Percentiles rank a stretch among this genome's conserved stretches.
Conservation (phyloP, 2,797 vertebrate species). For the Ammospiza maritima region DNA sequence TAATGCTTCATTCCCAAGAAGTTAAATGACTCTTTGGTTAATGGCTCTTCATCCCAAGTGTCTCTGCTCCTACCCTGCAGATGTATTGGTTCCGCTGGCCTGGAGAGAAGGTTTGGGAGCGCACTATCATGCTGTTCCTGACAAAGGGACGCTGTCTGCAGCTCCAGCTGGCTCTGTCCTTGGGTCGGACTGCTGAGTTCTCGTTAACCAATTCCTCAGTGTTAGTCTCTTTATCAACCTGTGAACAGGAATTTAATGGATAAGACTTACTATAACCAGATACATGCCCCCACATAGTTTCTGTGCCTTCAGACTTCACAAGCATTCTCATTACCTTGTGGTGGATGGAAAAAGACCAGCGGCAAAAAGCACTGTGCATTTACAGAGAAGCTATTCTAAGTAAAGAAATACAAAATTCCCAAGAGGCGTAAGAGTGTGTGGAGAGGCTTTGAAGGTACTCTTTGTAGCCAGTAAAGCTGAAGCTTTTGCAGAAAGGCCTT, state of each 20-base stretch:
- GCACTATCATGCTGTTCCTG: conserved; percentile 84
- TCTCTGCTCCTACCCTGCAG: conserved; percentile 81
- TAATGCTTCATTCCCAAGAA: not conserved
- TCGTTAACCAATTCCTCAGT: conserved; percentile 70
- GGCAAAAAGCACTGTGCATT: not conserved
- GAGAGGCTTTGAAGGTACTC: not conserved
- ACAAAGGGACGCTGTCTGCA: conserved; percentile 77
- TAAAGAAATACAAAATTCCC: not conserved
- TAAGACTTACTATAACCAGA: not conserved
- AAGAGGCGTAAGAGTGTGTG: not conserved
- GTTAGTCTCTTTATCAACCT: conserved; percentile 87
- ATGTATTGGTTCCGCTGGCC: conserved; percentile 85
- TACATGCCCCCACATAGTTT: not conserved
- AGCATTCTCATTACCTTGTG: not conserved
- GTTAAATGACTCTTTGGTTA: conserved; percentile 33
- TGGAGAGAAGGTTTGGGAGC: conserved; percentile 87
- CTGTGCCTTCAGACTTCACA: not conserved
- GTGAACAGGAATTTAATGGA: not conserved
- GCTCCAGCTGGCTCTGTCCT: conserved; percentile 77
- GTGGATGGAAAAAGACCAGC: not conserved
- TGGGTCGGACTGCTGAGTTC: conserved; percentile 73
- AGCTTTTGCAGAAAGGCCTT: not conserved
- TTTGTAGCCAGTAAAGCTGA: not conserved
- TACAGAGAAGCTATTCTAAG: not conserved
- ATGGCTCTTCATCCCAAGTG: not conserved